A percentile compares a stretch with the other conserved stretches of the same genome.
These are phyloP conservation scores for Brachionus sp. DNA, from an alignment of 1,140 invertebrate genomes.

Conservation along the genomic window DNA sequence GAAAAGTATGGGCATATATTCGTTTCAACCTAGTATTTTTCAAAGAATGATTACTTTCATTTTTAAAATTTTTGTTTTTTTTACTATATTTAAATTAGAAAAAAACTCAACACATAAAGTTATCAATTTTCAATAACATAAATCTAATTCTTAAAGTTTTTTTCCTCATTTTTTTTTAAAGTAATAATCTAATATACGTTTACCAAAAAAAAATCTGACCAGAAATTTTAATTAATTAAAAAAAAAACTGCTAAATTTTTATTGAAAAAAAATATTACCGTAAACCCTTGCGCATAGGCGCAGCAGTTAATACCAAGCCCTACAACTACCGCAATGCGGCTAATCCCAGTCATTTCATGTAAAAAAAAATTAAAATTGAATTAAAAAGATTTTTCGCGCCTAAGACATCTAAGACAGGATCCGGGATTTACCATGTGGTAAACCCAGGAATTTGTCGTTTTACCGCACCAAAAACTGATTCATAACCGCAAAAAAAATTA, in stretches of 20 bases:
- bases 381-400: neutral
- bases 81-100: neutral
- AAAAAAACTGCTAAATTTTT: neutral
- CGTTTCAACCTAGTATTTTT: neutral
- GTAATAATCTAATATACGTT: too few relatives aligned
- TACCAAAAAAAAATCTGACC: neutral
- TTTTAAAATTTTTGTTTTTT: neutral
- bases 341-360: too few relatives aligned
- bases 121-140: neutral
- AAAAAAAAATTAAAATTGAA: conserved; percentile 21
- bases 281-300: neutral
- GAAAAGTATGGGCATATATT: neutral
- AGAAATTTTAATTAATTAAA: neutral
- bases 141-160: neutral
- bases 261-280: neutral
- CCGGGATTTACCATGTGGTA: too few relatives aligned
- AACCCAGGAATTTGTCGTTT: too few relatives aligned
- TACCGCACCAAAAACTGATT: too few relatives aligned
- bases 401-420: too few relatives aligned
- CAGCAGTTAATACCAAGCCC: neutral
- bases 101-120: neutral
- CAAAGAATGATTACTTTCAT: neutral
- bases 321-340: neutral
- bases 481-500: too few relatives aligned
- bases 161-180: neutral